Percentiles rank a stretch among this genome's conserved stretches.
Conservation (phyloP, 2,113 vertebrate genomes). For the Siniperca knerii region DNA sequence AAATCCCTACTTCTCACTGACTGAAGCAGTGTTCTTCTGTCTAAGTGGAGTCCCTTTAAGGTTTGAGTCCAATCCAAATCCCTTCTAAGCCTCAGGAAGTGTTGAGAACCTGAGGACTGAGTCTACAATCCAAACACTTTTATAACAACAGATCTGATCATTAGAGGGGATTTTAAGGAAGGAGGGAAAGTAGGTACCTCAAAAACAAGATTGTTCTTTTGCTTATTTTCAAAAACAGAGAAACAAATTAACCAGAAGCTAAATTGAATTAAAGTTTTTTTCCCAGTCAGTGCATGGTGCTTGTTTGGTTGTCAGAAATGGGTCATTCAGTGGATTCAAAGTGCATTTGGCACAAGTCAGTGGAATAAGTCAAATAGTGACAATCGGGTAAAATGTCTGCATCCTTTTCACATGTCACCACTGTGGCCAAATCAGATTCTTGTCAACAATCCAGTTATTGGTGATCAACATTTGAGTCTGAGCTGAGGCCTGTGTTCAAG, state of each 20-base stretch:
- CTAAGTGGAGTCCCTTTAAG: constrained; percentile 46
- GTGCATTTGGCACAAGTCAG: constrained; percentile 65
- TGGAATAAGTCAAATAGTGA: constrained; percentile 50
- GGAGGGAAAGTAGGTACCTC: constrained; percentile 7
- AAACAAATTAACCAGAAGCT: constrained; percentile 17
- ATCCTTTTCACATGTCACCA: constrained; percentile 57
- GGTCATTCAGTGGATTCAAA: constrained; percentile 67
- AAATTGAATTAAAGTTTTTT: constrained; percentile 19
- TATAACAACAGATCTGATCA: constrained; percentile 44
- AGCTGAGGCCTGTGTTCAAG: constrained; percentile 54
- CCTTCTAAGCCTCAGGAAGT: constrained; percentile 58
- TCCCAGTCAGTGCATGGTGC: neutral
- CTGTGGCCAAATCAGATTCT: constrained; percentile 48
- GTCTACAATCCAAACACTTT: constrained; percentile 49
- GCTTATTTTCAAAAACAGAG: constrained; percentile 26
- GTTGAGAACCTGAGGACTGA: constrained; percentile 41
- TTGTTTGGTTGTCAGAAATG: constrained; percentile 53
- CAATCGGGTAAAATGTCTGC: constrained; percentile 57
- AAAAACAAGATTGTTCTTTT: constrained; percentile 38
- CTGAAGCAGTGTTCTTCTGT: constrained; percentile 20
- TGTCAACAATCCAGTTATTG: constrained; percentile 39
- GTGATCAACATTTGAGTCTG: constrained; percentile 48
- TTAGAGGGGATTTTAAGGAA: constrained; percentile 46
- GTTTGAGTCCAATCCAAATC: constrained; percentile 56
- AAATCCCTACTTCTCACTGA: constrained; percentile 36